A percentile compares a stretch with the other conserved stretches of the same genome.
Conservation (phyloP, 2,888 invertebrate genomes). For the Gari tellinella region DNA sequence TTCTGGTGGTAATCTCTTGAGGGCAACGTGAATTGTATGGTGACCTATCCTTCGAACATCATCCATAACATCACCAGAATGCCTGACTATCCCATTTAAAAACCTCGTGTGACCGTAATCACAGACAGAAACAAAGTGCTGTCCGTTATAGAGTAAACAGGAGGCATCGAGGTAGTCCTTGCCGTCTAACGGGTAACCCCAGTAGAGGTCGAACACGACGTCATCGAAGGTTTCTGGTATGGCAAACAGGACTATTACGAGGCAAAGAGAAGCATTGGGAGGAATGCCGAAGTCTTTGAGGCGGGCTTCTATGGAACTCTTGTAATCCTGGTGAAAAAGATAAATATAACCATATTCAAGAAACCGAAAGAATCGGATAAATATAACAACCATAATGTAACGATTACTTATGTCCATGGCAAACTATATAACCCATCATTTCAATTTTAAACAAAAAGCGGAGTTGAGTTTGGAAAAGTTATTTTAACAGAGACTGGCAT, state of each 20-base stretch:
- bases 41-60: slow-evolving; percentile 51
- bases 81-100: slow-evolving; percentile 22
- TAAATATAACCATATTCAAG: too few species aligned
- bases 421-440: too few species aligned
- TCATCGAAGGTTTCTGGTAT: slow-evolving; percentile 67
- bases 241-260: slow-evolving; percentile 62
- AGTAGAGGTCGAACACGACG: slow-evolving; percentile 69
- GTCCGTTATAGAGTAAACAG: slow-evolving; percentile 58
- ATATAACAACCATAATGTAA: too few species aligned
- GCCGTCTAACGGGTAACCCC: slow-evolving; percentile 66
- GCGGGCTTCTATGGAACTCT: slow-evolving; percentile 2
- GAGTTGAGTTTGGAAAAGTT: too few species aligned
- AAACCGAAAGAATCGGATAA: too few species aligned
- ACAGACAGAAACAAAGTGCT: slow-evolving; percentile 3
- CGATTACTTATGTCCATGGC: too few species aligned
- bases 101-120: slow-evolving; percentile 35
- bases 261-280: slow-evolving; percentile 57
- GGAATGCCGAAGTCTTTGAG: slow-evolving; percentile 56
- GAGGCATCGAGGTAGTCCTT: slow-evolving; percentile 68
- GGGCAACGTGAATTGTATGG: slow-evolving; percentile 66
- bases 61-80: slow-evolving; percentile 71
- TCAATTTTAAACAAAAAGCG: too few species aligned
- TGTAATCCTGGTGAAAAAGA: too few species aligned
- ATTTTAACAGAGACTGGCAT: too few species aligned
- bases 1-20: slow-evolving; percentile 60